These are phyloP conservation scores for Epizoanthus scotinus DNA, from an alignment of 92 coral and sea anemone species.

Conservation along the genomic window DNA sequence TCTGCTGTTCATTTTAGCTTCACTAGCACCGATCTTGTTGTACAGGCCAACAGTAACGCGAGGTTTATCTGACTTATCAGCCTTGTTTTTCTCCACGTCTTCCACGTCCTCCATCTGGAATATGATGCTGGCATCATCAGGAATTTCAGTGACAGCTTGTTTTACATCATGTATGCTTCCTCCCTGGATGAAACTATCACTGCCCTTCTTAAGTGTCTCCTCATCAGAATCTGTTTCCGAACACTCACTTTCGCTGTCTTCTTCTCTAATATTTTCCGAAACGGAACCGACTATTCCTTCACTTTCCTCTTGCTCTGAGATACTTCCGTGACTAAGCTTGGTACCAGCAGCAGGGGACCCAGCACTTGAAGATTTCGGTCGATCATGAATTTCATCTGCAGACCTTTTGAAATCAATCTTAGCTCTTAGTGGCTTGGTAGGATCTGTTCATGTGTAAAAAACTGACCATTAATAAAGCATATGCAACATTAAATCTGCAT, in stretches of 20 bases:
- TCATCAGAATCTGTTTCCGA: constrained; percentile 33
- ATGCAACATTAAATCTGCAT: too few species aligned
- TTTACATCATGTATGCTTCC: neutral
- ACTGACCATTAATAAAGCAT: neutral
- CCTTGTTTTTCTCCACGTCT: constrained; percentile 1
- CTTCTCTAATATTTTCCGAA: neutral
- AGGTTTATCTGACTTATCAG: neutral
- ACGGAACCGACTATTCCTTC: neutral
- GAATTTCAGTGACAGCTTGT: neutral
- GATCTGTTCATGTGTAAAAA: neutral
- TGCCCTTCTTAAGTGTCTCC: constrained; percentile 4
- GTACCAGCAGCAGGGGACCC: neutral
- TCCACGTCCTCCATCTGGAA: constrained; percentile 40
- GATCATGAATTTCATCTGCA: neutral
- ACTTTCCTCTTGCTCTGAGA: constrained; percentile 13
- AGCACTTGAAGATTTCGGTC: neutral
- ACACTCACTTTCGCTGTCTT: constrained; percentile 21
- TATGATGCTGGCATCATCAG: constrained; percentile 28
- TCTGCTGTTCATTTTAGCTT: neutral
- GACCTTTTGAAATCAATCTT: neutral
- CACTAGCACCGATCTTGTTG: neutral
- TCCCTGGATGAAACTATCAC: constrained; percentile 32
- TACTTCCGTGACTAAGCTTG: neutral
- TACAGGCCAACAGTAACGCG: neutral
- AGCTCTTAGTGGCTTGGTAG: neutral